These are phyloP conservation scores for Megaptera novaeangliae DNA, from an alignment of 2,113 vertebrate species.

Conservation along the genomic window DNA sequence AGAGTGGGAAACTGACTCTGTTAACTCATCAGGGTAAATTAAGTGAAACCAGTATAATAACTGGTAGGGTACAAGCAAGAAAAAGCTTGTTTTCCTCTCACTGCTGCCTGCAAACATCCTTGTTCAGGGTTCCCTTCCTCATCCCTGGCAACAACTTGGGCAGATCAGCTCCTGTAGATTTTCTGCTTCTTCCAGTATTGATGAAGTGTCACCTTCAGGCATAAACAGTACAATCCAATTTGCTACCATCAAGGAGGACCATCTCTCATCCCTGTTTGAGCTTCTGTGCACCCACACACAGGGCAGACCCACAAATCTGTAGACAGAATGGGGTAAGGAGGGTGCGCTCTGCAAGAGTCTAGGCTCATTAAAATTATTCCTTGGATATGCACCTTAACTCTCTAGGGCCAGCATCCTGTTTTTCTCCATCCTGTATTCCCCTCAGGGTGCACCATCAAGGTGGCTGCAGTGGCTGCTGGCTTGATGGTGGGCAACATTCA, in stretches of 20 bases:
- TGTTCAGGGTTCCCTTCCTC: background rate
- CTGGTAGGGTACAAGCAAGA: background rate
- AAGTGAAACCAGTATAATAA: background rate
- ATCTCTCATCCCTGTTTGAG: background rate
- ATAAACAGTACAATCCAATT: background rate
- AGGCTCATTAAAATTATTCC: background rate
- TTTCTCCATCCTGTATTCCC: background rate
- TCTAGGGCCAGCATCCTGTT: background rate
- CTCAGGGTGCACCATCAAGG: background rate
- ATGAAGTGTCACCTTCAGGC: background rate
- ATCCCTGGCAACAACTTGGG: background rate
- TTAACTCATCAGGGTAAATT: background rate
- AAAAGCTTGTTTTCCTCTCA: background rate
- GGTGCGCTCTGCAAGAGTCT: background rate
- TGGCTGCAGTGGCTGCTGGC: background rate
- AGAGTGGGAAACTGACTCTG: background rate
- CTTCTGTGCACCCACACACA: background rate
- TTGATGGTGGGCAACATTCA: background rate
- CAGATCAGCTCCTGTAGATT: background rate
- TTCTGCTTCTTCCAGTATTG: background rate
- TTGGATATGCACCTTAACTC: background rate
- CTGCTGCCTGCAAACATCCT: background rate
- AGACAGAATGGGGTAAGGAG: fast-evolving
- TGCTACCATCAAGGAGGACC: background rate
- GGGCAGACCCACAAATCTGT: background rate